phyloP scores from a whole-genome alignment of 2,113 vertebrate species.

The Oreocharis arfaki region DNA sequence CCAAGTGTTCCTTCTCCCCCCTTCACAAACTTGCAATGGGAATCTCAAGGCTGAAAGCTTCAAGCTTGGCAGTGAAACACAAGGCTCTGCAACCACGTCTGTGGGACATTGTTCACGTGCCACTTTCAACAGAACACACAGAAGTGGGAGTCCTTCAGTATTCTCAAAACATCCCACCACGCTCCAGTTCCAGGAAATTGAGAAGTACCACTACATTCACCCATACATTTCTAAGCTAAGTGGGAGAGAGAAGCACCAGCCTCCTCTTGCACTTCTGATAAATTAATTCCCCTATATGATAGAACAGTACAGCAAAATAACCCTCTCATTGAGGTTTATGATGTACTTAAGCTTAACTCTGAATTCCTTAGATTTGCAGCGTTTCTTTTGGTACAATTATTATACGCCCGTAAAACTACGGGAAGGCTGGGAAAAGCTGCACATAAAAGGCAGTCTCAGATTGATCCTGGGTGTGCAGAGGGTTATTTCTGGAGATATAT shows the following conservation, averaged over 20 bases:
- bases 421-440: neutral
- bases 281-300: neutral
- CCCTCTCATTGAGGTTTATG: neutral
- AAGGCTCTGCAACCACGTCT: neutral
- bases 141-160: neutral
- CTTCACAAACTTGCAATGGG: neutral
- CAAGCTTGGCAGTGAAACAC: neutral
- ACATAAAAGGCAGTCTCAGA: neutral
- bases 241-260: neutral
- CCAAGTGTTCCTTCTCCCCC: neutral
- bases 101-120: neutral
- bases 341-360: neutral
- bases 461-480: neutral
- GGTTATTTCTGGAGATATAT: neutral
- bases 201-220: neutral
- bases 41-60: neutral
- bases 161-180: neutral
- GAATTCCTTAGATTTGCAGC: neutral
- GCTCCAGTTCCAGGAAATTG: neutral
- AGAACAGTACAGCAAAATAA: neutral
- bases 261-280: neutral
- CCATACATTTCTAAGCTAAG: rapidly evolving
- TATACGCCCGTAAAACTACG: neutral
- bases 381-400: neutral
- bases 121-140: neutral